Base-by-base conservation (phyloP, 1,140 invertebrate species). In the Megalonaias nervosa region DNA sequence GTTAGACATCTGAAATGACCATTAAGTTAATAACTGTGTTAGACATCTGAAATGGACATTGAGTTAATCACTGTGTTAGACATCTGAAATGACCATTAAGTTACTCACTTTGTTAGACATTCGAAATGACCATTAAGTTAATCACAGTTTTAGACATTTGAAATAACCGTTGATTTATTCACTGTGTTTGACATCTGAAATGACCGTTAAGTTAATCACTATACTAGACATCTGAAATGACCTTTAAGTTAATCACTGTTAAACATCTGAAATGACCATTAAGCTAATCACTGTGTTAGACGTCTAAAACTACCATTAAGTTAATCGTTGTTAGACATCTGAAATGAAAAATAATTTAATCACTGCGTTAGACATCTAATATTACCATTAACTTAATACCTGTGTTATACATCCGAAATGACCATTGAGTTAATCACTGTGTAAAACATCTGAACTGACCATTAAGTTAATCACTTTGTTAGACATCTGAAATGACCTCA, bases 341-440 rank as follows among this genome's bases (percentile, higher is more conserved):
- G 4, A 31, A 31, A 31, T 31, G 26, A 31, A 2, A 2, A 31
- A 31, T 31, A 31, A 31, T 31, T 80, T 68, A 12, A 71, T 72
- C 17, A 77, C 71, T 26, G 82, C 66, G 13, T 74, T 75, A 58
- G 79, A 78, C 68, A 81, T 82, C 81, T 31, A 4, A 31, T 31
- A 31, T 31, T 31, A 31, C 80, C 79, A 84, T 82, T 14, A 80
- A 82, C 23, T 78, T 68, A 6, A 71, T 72, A 16, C 77, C 71
- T n/a, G 81, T 69, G 13, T 74, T 75, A 58, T 77, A 78, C 68
- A 81, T 82, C 81, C 26, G 26, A 31, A 31, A 31, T 31, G 1
- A 31, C 80, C 77, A 84, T 81, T 14, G 83, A 82, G 38, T 80
- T 68, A 12, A 71, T 72, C 17, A 79, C 71, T 26, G 82, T 69